Evolutionary conservation across 2,888 invertebrate species (phyloP).

Genomic region (Capitulum mitella): DNA sequence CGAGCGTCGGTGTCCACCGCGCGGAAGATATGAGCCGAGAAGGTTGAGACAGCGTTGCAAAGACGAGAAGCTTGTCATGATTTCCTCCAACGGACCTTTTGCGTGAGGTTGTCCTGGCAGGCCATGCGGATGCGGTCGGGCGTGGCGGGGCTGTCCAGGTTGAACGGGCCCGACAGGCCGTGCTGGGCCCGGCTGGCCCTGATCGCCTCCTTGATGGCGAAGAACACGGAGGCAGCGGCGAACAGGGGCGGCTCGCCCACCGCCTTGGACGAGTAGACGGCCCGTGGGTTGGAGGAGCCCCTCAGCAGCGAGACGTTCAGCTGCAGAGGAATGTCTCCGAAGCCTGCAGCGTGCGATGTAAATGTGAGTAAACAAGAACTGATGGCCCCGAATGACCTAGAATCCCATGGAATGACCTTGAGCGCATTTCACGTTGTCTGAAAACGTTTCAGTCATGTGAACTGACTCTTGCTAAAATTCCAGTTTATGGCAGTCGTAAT

Average conservation of each 20-base stretch:
- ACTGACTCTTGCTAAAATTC: too few relatives aligned
- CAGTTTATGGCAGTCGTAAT: too few relatives aligned
- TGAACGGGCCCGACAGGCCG: constrained; percentile 49
- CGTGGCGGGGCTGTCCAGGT: constrained; percentile 76
- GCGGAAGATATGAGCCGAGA: neutral
- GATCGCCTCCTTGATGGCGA: constrained; percentile 84
- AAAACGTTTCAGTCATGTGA: too few relatives aligned
- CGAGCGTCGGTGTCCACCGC: neutral
- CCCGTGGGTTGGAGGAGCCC: constrained; percentile 80
- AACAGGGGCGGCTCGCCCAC: constrained; percentile 94
- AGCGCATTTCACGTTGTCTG: too few relatives aligned
- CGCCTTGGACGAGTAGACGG: constrained; percentile 93
- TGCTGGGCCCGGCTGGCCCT: constrained; percentile 64
- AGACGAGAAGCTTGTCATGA: neutral
- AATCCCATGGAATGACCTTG: too few relatives aligned
- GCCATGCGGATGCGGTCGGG: constrained; percentile 81
- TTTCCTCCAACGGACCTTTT: constrained; percentile 52
- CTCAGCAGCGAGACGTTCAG: constrained; percentile 88
- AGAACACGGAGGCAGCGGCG: constrained; percentile 76
- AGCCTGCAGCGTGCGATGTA: constrained; percentile 31
- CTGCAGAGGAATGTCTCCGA: constrained; percentile 37
- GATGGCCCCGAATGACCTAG: too few relatives aligned
- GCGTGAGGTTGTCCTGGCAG: constrained; percentile 73
- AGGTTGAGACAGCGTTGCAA: neutral
- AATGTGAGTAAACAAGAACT: too few relatives aligned